Evolutionary conservation across 1,140 invertebrate species (phyloP).

Genomic region (Macrotrachela quadricornifera): DNA sequence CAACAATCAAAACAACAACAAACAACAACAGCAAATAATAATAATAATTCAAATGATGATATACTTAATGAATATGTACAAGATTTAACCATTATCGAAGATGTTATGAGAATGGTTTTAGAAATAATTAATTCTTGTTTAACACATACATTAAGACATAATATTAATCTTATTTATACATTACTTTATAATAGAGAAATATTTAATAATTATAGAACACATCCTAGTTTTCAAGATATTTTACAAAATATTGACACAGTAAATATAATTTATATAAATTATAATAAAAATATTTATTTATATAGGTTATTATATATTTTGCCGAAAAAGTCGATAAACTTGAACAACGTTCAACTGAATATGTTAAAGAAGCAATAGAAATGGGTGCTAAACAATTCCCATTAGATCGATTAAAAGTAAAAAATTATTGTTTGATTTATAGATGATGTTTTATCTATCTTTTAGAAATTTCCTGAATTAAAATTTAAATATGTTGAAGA

Average conservation of each 20-base stretch:
- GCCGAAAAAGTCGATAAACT: constrained; percentile 49
- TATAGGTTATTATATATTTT: constrained; percentile 38
- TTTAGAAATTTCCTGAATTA: constrained; percentile 83
- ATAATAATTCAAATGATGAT: too few relatives aligned
- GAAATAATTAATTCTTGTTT: constrained; percentile 87
- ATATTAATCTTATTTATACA: constrained; percentile 83
- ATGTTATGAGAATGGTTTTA: constrained; percentile 68
- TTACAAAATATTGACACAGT: constrained; percentile 88
- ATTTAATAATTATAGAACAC: constrained; percentile 61
- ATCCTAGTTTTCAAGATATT: constrained; percentile 77
- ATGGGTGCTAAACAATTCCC: constrained; percentile 67
- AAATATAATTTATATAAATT: constrained; percentile 14
- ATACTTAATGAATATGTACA: constrained; percentile 32
- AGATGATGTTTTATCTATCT: not conserved
- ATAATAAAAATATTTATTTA: too few relatives aligned
- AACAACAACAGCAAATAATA: too few relatives aligned
- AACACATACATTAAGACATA: constrained; percentile 60
- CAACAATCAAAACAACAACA: too few relatives aligned
- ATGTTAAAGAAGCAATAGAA: constrained; percentile 63
- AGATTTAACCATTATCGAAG: constrained; percentile 79
- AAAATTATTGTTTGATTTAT: constrained; percentile 3
- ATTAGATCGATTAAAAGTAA: constrained; percentile 64
- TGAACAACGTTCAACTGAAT: constrained; percentile 50
- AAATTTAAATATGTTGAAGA: constrained; percentile 99
- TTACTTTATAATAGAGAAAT: constrained; percentile 75